phyloP scores from a whole-genome alignment of 2,113 vertebrate genomes.

The Todiramphus chloris region DNA sequence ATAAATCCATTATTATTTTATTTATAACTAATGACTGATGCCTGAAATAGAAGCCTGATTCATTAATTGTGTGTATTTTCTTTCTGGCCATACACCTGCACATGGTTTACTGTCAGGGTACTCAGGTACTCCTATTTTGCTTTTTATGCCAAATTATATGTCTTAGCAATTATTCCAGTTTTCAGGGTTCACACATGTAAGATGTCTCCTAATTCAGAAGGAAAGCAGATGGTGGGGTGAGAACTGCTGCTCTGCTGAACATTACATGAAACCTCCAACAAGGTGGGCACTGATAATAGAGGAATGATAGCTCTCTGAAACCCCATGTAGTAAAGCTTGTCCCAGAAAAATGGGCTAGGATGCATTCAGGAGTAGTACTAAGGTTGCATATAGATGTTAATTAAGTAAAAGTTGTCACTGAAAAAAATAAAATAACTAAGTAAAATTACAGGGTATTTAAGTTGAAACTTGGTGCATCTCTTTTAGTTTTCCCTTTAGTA shows the following conservation, averaged over 20 bases:
- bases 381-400: background rate
- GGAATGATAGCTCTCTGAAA: background rate
- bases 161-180: background rate
- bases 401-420: background rate
- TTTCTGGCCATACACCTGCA: background rate
- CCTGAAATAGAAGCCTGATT: background rate
- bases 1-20: background rate
- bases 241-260: background rate
- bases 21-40: background rate
- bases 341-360: background rate
- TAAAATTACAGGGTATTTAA: background rate
- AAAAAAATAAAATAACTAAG: too few relatives aligned
- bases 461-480: background rate
- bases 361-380: background rate
- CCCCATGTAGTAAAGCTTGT: background rate
- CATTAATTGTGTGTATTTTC: background rate
- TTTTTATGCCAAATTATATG: background rate
- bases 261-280: background rate
- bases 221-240: background rate
- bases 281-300: background rate
- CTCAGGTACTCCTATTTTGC: background rate
- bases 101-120: background rate
- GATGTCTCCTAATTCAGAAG: background rate
- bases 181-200: background rate
- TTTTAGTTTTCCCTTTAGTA: background rate